Evolutionary conservation across 2,113 vertebrate species (phyloP), one percentile per base, ranked within the genome.

Genomic region (Narcine bancroftii): DNA sequence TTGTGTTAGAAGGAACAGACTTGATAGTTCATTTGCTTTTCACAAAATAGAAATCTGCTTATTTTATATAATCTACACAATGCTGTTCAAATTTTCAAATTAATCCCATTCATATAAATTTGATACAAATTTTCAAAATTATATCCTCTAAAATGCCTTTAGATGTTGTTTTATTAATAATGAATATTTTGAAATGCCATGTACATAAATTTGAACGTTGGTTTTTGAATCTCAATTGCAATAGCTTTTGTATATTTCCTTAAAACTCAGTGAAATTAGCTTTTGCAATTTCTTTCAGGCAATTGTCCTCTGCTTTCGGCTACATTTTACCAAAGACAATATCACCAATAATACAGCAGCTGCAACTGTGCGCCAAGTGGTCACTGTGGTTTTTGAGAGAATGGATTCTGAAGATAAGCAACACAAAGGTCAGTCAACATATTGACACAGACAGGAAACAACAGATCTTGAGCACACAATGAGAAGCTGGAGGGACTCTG

Each of bases 291-390:
- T 93, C 2, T 87, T 94, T 92, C 94, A 99, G 99, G 99, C 99
- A 93, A 99, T 99, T 77, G 99, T 99, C 73, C 96, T 99, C 94
- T 99, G 99, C 94, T 99, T 99, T 95, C 97, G 99, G 47, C 96
- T 99, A 45, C 99, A 99, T 94, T 99, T 99, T 95, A 99, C 99
- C 92, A 99, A 99, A 96, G 99, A 99, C 96, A 99, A 97, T 93
- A 99, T 99, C 95, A 99, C 99, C 79, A 99, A 99, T 95, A 99
- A 99, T 95, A 99, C 99, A 0, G 98, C 99, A 0, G 98, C 99
- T 11, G 98, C 99, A 72, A 99, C 99, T 0, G 99, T 99, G 89
- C 95, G 99, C 71, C 99, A 99, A 94, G 99, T 99, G 0, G 99
- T 99, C 89, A 99, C 98, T 0, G 98, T 99, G 21, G 98, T 99